Percentiles rank a stretch among this genome's conserved stretches.
These are phyloP conservation scores for Protobothrops flavoviridis DNA, from an alignment of 2,113 vertebrate genomes.

Conservation along the genomic window DNA sequence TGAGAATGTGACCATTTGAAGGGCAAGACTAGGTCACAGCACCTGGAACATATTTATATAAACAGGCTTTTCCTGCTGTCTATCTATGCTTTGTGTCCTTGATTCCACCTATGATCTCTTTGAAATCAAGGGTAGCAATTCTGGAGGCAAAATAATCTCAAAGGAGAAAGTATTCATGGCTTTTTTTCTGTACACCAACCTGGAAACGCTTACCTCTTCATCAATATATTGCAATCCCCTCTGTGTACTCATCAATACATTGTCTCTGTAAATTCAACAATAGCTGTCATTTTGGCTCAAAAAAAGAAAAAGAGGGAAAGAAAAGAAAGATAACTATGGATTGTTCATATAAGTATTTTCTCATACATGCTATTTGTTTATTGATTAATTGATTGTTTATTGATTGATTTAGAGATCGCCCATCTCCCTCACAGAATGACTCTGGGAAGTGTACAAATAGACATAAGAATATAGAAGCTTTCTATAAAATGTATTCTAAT, in stretches of 20 bases:
- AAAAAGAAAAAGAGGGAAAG: not conserved
- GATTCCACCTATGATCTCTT: conserved; percentile 20
- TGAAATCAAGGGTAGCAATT: not conserved
- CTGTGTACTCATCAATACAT: not conserved
- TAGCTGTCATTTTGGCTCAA: not conserved
- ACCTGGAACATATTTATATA: conserved; percentile 47
- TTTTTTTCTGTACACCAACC: not conserved
- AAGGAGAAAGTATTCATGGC: not conserved
- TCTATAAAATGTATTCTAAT: not conserved
- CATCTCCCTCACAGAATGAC: not conserved
- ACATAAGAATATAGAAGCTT: not conserved
- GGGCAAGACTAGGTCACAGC: conserved; percentile 48
- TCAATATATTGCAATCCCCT: not conserved
- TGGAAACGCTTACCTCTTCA: not conserved
- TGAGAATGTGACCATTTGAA: conserved; percentile 39
- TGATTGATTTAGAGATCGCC: not conserved
- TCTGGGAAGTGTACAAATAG: not conserved
- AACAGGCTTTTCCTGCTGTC: conserved; percentile 53
- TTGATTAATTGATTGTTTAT: no score
- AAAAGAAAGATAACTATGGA: not conserved
- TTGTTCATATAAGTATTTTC: not conserved
- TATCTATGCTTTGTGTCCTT: not conserved
- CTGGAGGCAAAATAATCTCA: not conserved
- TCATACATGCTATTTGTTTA: not conserved
- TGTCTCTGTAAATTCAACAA: not conserved